These are phyloP conservation scores for Trogon melanurus DNA, from an alignment of 2,113 vertebrate genomes.

Conservation along the genomic window DNA sequence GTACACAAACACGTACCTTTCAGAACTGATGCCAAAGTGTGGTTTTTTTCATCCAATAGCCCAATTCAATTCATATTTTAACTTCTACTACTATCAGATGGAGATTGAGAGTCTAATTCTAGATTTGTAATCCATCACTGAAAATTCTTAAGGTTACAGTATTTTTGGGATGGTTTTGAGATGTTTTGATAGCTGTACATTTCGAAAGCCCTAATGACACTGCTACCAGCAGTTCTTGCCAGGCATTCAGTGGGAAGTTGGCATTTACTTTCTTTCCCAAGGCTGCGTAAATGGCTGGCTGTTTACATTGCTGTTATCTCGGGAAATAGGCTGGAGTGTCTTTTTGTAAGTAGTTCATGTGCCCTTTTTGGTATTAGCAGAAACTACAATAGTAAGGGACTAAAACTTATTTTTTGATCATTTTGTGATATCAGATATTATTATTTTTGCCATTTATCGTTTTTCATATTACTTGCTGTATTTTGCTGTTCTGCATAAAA, in stretches of 20 bases:
- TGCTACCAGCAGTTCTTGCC: background rate
- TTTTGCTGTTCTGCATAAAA: background rate
- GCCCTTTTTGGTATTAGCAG: background rate
- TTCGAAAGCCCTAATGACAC: background rate
- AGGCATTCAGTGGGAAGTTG: slow-evolving; percentile 43
- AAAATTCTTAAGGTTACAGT: background rate
- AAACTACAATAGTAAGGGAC: background rate
- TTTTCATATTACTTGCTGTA: background rate
- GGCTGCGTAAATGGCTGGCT: background rate
- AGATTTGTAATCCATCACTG: background rate
- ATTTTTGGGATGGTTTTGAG: background rate
- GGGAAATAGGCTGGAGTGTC: background rate
- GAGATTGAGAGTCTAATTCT: background rate
- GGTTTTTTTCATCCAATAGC: background rate
- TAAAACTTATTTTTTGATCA: background rate
- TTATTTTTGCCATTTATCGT: background rate
- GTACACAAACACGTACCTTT: background rate
- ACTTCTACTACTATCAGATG: background rate
- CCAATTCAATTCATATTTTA: background rate
- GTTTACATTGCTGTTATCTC: slow-evolving; percentile 49
- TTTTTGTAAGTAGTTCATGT: background rate
- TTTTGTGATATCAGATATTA: background rate
- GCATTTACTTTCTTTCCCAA: slow-evolving; percentile 24
- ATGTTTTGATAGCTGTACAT: background rate
- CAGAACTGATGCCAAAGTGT: background rate